These are phyloP conservation scores for Vanessa tameamea DNA, from an alignment of 1,140 invertebrate genomes.

Conservation along the genomic window DNA sequence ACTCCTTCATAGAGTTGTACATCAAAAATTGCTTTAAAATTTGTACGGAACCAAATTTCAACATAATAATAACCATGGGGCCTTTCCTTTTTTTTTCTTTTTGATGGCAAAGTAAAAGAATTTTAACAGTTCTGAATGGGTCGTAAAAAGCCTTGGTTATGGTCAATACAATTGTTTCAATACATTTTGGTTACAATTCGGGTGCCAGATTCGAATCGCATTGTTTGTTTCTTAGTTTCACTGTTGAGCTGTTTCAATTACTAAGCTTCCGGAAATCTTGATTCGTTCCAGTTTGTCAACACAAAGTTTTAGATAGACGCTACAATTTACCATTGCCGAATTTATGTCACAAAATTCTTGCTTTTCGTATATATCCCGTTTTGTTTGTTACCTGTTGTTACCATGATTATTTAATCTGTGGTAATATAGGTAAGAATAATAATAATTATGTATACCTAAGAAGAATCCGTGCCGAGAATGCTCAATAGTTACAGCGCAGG, in stretches of 20 bases:
- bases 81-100: slow-evolving; percentile 15
- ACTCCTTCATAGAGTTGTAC: no score
- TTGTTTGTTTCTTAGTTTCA: slow-evolving; percentile 52
- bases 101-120: slow-evolving; percentile 36
- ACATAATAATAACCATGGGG: not conserved
- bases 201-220: slow-evolving; percentile 55
- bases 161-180: slow-evolving; percentile 59
- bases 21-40: not conserved
- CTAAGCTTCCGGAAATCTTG: slow-evolving; percentile 55
- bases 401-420: no score
- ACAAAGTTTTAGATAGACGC: slow-evolving; percentile 33
- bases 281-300: slow-evolving; percentile 48
- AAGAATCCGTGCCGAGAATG: no score
- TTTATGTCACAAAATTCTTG: slow-evolving; percentile 15
- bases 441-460: no score
- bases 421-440: no score
- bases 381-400: no score
- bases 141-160: slow-evolving; percentile 53
- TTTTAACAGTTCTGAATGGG: slow-evolving; percentile 44
- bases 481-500: no score
- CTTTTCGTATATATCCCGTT: not conserved
- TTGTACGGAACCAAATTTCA: slow-evolving; percentile 12
- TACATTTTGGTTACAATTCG: slow-evolving; percentile 58
- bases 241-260: slow-evolving; percentile 53
- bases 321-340: slow-evolving; percentile 36